Evolutionary conservation across 2,888 invertebrate genomes (phyloP).

Genomic region (Oscheius sp.): DNA sequence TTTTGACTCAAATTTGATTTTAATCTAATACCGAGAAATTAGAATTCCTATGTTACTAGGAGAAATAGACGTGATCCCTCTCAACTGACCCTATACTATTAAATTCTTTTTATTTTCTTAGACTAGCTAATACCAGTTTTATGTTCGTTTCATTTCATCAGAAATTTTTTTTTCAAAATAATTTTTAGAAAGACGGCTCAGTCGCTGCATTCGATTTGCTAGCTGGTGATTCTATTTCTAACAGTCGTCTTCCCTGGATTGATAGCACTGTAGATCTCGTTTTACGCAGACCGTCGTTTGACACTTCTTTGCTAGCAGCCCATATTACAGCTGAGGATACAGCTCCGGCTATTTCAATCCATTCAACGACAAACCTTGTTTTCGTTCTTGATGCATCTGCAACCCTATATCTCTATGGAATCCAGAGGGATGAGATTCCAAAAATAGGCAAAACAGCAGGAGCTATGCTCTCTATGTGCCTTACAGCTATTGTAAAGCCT

Average conservation of each 20-base stretch:
- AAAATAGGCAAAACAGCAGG: conserved; percentile 9
- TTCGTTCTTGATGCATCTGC: background rate
- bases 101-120: too few relatives aligned
- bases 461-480: conserved; percentile 22
- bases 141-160: too few relatives aligned
- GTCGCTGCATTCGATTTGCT: conserved; percentile 32
- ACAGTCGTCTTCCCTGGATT: conserved; percentile 10
- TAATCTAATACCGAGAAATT: too few relatives aligned
- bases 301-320: conserved; percentile 34
- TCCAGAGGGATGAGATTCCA: conserved; percentile 5
- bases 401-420: conserved; percentile 3
- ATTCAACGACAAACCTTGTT: background rate
- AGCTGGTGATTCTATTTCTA: conserved; percentile 15
- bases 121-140: too few relatives aligned
- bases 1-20: too few relatives aligned
- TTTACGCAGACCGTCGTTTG: conserved; percentile 32
- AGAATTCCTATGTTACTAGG: too few relatives aligned
- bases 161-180: too few relatives aligned
- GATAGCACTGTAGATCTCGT: conserved; percentile 13
- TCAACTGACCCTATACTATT: too few relatives aligned
- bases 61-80: too few relatives aligned
- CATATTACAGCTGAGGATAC: background rate
- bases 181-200: conserved; percentile 34
- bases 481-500: conserved; percentile 33
- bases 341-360: background rate